Conservation (phyloP, 2,797 vertebrate genomes). For the Momotus momota region DNA sequence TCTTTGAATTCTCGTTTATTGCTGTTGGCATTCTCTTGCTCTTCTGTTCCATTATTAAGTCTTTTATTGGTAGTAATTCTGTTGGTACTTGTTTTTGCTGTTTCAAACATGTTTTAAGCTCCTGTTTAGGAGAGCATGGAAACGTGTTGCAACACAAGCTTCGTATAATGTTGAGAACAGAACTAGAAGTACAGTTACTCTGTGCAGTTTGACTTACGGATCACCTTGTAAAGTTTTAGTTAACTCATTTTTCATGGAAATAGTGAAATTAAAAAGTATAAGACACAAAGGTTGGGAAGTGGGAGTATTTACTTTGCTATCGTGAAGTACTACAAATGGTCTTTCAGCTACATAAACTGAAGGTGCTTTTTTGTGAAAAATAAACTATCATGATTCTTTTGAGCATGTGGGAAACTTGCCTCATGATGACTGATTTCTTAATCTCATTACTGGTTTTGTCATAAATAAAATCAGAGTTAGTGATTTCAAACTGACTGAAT, state of each 20-base stretch:
- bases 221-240: background rate
- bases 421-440: background rate
- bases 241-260: background rate
- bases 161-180: background rate
- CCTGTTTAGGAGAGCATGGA: background rate
- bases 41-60: background rate
- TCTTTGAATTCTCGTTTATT: background rate
- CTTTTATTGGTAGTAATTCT: background rate
- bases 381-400: rapidly evolving
- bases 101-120: background rate
- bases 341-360: background rate
- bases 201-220: background rate
- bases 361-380: background rate
- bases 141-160: background rate
- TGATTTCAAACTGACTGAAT: background rate
- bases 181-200: background rate
- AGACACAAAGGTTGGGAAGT: background rate
- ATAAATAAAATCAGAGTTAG: background rate
- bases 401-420: background rate
- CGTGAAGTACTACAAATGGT: background rate
- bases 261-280: background rate
- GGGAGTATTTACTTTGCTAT: background rate
- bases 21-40: background rate
- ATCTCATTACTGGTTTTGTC: background rate
- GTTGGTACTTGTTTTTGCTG: background rate